Evolutionary conservation across 2,797 vertebrate species (phyloP).

Genomic region (Tauraco hartlaubi): DNA sequence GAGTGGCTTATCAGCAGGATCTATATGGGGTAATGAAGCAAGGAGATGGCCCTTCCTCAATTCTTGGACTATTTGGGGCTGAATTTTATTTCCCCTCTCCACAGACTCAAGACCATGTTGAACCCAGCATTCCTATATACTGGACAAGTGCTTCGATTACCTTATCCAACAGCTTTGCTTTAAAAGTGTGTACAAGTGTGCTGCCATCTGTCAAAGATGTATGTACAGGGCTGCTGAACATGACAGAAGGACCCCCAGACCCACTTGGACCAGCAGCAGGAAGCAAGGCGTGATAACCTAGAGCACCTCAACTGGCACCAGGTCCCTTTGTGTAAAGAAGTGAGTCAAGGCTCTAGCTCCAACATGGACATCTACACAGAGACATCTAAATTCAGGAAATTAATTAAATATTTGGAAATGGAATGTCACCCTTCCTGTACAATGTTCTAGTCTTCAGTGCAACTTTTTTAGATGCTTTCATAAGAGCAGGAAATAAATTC

Average conservation of each 20-base stretch:
- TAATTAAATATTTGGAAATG: background rate
- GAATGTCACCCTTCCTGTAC: background rate
- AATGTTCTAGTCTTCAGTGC: background rate
- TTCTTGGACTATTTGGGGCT: background rate
- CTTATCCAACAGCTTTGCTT: background rate
- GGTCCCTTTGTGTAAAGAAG: background rate
- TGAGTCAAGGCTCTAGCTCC: background rate
- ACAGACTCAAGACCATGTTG: background rate
- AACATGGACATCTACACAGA: background rate
- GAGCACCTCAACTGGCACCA: background rate
- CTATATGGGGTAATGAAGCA: background rate
- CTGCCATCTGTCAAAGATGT: accelerated
- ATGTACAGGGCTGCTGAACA: background rate
- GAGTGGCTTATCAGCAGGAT: background rate
- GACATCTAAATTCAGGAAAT: background rate
- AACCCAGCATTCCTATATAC: background rate
- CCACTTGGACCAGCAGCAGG: background rate
- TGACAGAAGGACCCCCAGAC: background rate
- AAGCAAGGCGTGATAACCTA: background rate
- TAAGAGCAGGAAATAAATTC: background rate
- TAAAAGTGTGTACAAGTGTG: background rate
- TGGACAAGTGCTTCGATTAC: background rate
- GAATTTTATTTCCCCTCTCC: background rate
- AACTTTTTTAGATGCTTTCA: background rate
- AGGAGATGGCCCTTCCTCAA: background rate